Base-by-base conservation (phyloP, 2,888 invertebrate genomes). In the Molanna angustata region DNA sequence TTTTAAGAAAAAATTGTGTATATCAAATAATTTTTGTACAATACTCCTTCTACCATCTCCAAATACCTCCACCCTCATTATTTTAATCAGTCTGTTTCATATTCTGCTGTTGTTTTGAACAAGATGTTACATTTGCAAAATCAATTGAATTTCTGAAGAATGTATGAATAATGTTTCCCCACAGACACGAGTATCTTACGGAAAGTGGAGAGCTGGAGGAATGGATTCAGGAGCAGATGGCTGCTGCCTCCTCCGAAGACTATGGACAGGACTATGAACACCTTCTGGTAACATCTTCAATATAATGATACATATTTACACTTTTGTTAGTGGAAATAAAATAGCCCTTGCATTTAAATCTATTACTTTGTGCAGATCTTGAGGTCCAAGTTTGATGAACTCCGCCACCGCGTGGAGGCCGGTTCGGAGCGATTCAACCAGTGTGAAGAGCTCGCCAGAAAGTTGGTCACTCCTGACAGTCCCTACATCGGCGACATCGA, bases 241-340 rank as follows among this genome's bases (percentile, higher is more conserved):
- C 90, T 45, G 86, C 88, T 0, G 94, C 95, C 1, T 86, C 88
- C 44, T 90, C 90, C 50, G 94, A 95, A 64, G 96, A 96, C 67
- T 95, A 92, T 64, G 96, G 96, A 0, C 91, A 91, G 67, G 96
- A 97, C 69, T 95, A 89, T 64, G 94, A 94, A 64, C 94, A 94
- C 72, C 71, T 94, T 45, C 68, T 90, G 72, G 85, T 90, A 63
- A 66, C 19, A 9, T 14, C 14, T 45, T 9, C 6, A 27, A 27
- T 7, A 11, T 27, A 27, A 27, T 7, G 6, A 27, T 11, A 27
- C 7, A 7, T 11, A 6, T 17, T 37, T 37, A 37, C 18, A n/a
- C 33, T 11, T 37, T 17, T 16, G 37, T 4, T 3, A n/a, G n/a
- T n/a, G n/a, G n/a, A n/a, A n/a, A n/a, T n/a, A n/a, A n/a, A n/a